Base-by-base conservation (phyloP, 2,797 vertebrate species). In the Champsocephalus gunnari region DNA sequence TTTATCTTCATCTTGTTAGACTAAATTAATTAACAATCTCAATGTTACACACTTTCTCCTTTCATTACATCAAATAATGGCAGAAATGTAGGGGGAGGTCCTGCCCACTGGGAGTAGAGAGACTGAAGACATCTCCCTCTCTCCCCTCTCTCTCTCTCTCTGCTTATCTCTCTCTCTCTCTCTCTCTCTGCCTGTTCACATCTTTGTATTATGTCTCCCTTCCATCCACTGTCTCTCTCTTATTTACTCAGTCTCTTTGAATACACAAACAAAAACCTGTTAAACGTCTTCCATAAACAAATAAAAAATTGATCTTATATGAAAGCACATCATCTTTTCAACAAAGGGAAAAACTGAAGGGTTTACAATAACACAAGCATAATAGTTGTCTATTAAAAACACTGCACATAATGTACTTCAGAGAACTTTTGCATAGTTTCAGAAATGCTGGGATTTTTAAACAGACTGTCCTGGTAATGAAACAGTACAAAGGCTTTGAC, bases 11-110 rank as follows among this genome's bases (percentile, higher is more conserved):
- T 98, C 96, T 97, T 97, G 96, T 98, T 98, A 97, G 95, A 95
- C 94, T 97, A 98, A 97, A 97, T 98, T 97, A 99, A 99, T 98
- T 98, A 99, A 97, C 97, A 97, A 96, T 97, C 95, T 99, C 96
- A 95, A 92, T 96, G 95, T 96, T 97, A 95, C 96, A 96, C 95
- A 96, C 96, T 98, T 98, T 98, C 97, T 96, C 96, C 97, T 99
- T 98, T 98, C 96, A 98, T 98, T 97, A 99, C 96, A 97, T 98
- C 97, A 98, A 96, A 97, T 98, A 98, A 97, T 97, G 93, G 94
- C 90, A 94, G 88, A 90, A 94, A 95, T 95, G 93, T 88, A 93
- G 93, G 92, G 96, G 93, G 93, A 93, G 93, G 92, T 93, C 91
- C 91, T 91, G 88, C 91, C 94, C 88, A 90, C 86, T 90, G 93